Base-by-base conservation (phyloP, 2,888 invertebrate species). In the Caradrina kadenii region DNA sequence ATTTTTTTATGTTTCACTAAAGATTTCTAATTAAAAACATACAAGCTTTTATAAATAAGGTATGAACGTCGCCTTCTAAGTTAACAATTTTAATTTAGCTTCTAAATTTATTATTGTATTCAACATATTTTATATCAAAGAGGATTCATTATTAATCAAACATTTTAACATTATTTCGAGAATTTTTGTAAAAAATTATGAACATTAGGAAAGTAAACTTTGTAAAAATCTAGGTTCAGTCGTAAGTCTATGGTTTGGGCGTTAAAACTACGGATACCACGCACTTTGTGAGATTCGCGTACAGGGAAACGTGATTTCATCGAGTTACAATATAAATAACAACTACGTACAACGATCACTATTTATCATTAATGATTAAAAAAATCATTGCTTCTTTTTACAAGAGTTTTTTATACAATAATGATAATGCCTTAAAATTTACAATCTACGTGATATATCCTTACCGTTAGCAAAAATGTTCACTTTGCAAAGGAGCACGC, bases 401-500 rank as follows among this genome's bases (percentile, higher is more conserved):
- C 80, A 75, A 80, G 72, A 74, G 22, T 49, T 76, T 81, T 81
- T 76, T 83, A 79, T 76, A 82, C 82, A 74, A 31, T 79, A 79
- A 84, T 81, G 69, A 83, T 76, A 79, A 73, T 76, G 67, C 52
- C 72, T 67, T 84, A 82, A 53, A 77, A 82, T 84, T 73, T 82
- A 82, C 84, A 80, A 56, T 45, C 82, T 84, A 82, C 71, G 77
- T 85, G 81, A 83, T 83, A 84, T 81, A 74, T 81, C 52, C 66
- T 74, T 79, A 81, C 13, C n/a, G 45, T 67, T 64, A 60, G 39
- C 48, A 59, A 64, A 63, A 55, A 55, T 65, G 62, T 75, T 21
- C 59, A 79, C 67, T 79, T 79, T 68, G 68, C 82, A 80, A 81
- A 70, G 10, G n/a, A 56, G 22, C 4, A 35, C 21, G 15, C 48